Base-by-base conservation (phyloP, 2,113 vertebrate species). In the Muntiacus reevesi region DNA sequence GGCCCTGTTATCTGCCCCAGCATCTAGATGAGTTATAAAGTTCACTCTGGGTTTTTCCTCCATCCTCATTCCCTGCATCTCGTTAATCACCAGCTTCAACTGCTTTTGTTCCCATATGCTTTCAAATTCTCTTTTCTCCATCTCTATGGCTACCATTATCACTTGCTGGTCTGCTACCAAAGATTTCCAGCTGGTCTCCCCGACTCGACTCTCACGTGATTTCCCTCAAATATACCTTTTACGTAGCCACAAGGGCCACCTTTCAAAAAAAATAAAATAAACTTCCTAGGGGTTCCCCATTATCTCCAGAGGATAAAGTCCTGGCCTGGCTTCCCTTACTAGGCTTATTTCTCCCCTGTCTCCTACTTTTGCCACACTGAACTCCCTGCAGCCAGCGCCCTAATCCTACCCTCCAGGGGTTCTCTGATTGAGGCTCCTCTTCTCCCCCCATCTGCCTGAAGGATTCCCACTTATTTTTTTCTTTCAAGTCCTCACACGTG, bases 61-160 rank as follows among this genome's bases (percentile, higher is more conserved):
- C 19, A 84, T 55, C 62, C 94, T 90, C 47, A 94, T n/a, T 90
- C 28, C 14, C 16, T 57, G 33, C 10, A 19, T 40, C 45, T 45
- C 84, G 40, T 47, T 33, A n/a, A 43, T 92, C 30, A 93, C 47
- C 55, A 94, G 83, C 40, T 64, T 87, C 16, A 28, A 88, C 16
- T 94, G 30, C 87, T 92, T 95, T 94, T 95, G 12, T 47, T 90
- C 36, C 89, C 59, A 87, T 91, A 76, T 76, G 59, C 83, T 95
- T 94, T 45, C 14, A 59, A 45, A 88, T 62, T 23, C 84, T 94
- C 30, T 79, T 87, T 76, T 36, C 67, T 94, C 47, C 74, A 92
- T 33, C 27, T 89, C 55, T 16, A 1, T 27, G 91, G 84, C 52
- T 50, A 62, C 10, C 6, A 78, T 6, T 43, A 67, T 50, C 71